A percentile compares a stretch with the other conserved stretches of the same genome.
phyloP scores from a whole-genome alignment of 2,888 invertebrate species.

The Lasioglossum calceatum region DNA sequence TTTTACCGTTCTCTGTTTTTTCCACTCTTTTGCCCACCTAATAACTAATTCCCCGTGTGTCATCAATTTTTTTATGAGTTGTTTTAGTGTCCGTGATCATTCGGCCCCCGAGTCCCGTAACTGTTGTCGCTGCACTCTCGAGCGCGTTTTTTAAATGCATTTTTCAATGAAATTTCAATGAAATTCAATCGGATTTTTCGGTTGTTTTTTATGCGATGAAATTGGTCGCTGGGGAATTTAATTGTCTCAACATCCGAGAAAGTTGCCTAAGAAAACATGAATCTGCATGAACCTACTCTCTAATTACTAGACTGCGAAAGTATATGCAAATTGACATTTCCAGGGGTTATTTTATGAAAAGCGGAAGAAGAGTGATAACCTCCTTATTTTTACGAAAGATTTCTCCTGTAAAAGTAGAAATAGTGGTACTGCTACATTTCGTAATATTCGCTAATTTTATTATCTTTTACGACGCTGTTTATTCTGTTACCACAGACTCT shows the following conservation, averaged over 20 bases:
- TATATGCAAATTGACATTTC: neutral
- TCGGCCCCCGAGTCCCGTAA: neutral
- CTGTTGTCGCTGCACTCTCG: neutral
- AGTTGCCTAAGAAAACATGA: neutral
- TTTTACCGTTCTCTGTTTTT: neutral
- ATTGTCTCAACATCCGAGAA: neutral
- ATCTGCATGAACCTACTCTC: neutral
- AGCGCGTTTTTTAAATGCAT: neutral
- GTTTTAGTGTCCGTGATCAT: neutral
- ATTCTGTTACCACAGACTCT: neutral
- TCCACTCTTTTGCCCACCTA: neutral
- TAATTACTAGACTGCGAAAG: neutral
- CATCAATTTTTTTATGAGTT: neutral
- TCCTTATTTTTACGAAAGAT: neutral
- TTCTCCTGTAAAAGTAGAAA: neutral
- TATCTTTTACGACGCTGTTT: too few relatives aligned
- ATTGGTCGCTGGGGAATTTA: neutral
- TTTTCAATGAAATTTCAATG: neutral
- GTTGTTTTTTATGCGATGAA: neutral
- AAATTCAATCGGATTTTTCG: neutral
- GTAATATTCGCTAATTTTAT: neutral
- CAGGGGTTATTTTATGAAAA: neutral
- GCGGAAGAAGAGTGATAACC: neutral
- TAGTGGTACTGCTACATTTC: neutral
- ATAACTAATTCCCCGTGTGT: constrained; percentile 1